Conservation (phyloP, 2,888 invertebrate genomes). For the Noctuana brunneofusca region DNA sequence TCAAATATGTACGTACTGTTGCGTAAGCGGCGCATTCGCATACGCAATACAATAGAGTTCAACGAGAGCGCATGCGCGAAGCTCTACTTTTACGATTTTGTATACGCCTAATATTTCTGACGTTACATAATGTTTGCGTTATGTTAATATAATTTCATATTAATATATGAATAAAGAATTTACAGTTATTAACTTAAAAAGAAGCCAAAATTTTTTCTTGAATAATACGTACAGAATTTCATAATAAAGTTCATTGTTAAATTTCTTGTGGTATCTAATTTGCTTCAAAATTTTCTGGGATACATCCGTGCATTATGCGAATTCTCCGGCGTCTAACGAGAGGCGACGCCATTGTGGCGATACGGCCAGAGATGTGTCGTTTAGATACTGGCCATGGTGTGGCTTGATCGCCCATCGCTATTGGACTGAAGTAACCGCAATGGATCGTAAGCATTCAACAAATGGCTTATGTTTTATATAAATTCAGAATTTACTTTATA, state of each 20-base stretch:
- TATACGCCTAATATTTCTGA: not conserved
- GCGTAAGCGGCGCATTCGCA: constrained; percentile 36
- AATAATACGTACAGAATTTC: not conserved
- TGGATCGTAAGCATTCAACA: constrained; percentile 16
- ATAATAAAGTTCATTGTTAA: not conserved
- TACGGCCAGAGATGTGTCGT: constrained; percentile 23
- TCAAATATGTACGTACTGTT: constrained; percentile 3
- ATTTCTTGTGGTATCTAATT: not conserved
- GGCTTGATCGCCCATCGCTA: constrained; percentile 21
- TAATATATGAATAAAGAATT: not conserved
- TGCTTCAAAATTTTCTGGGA: constrained; percentile 1
- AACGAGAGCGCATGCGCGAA: constrained; percentile 54
- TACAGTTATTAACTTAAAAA: too few relatives aligned
- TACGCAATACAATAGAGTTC: constrained; percentile 59
- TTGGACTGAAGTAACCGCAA: constrained; percentile 9
- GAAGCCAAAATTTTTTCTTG: not conserved
- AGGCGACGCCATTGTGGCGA: constrained; percentile 26
- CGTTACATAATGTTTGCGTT: not conserved
- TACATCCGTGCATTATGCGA: constrained; percentile 27
- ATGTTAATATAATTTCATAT: not conserved
- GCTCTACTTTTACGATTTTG: constrained; percentile 11
- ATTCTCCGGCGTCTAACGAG: constrained; percentile 23
- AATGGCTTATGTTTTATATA: constrained; percentile 12
- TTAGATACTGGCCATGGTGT: constrained; percentile 21
- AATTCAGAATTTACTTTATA: too few relatives aligned